Percentiles rank a stretch among this genome's conserved stretches.
Conservation (phyloP, 2,797 vertebrate genomes). For the Chrosomus eos region DNA sequence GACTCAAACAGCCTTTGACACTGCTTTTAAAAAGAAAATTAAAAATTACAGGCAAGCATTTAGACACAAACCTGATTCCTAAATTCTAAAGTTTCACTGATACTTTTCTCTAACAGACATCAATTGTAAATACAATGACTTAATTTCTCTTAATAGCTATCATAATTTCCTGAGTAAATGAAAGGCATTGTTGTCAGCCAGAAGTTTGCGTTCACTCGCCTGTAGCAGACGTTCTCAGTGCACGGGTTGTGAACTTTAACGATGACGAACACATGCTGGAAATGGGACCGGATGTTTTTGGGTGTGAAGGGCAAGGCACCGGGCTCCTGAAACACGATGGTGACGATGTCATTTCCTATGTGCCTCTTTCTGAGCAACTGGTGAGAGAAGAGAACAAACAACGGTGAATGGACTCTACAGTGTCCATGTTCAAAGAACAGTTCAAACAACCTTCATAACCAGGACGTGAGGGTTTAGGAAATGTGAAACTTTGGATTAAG, state of each 20-base stretch:
- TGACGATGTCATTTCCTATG: conserved; percentile 98
- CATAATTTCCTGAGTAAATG: conserved; percentile 47
- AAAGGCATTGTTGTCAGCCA: conserved; percentile 67
- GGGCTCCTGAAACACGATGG: conserved; percentile 98
- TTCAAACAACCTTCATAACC: neutral
- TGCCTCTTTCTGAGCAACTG: conserved; percentile 96
- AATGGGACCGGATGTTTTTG: conserved; percentile 97
- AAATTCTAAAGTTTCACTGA: conserved; percentile 61
- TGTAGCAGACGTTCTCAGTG: conserved; percentile 96
- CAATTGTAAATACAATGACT: conserved; percentile 56
- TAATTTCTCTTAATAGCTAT: conserved; percentile 50
- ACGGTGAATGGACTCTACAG: neutral
- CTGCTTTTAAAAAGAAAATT: conserved; percentile 14
- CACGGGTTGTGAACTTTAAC: conserved; percentile 96
- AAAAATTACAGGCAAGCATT: conserved; percentile 2
- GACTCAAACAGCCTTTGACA: neutral
- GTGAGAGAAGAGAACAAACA: conserved; percentile 55
- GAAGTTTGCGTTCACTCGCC: conserved; percentile 84
- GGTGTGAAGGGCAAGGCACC: conserved; percentile 97
- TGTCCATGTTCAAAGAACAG: neutral
- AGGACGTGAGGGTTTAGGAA: neutral
- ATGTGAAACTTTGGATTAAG: neutral
- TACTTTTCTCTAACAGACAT: conserved; percentile 59
- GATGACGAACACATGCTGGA: conserved; percentile 98
- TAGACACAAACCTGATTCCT: conserved; percentile 52